These are phyloP conservation scores for Eudemis profundana DNA, from an alignment of 2,888 invertebrate genomes.

Conservation along the genomic window DNA sequence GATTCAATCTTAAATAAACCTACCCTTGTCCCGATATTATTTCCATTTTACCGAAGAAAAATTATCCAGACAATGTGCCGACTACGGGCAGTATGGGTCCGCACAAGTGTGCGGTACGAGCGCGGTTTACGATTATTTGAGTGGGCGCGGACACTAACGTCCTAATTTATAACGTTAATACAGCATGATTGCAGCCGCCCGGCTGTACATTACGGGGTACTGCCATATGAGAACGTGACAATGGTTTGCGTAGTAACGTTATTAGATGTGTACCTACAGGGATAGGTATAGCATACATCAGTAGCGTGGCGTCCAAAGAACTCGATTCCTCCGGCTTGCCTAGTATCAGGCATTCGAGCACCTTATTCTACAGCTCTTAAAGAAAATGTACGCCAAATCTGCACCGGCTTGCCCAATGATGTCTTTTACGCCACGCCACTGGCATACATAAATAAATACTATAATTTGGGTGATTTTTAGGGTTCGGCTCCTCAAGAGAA, in stretches of 20 bases:
- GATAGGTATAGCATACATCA: too few relatives aligned
- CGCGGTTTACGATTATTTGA: constrained; percentile 81
- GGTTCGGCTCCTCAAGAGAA: too few relatives aligned
- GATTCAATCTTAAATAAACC: constrained; percentile 16
- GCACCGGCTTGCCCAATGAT: too few relatives aligned
- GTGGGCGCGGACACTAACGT: constrained; percentile 75
- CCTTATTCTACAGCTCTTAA: too few relatives aligned
- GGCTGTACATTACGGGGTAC: constrained; percentile 51
- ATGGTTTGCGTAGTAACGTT: constrained; percentile 46
- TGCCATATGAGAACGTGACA: constrained; percentile 55
- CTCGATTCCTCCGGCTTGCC: too few relatives aligned
- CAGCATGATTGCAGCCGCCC: constrained; percentile 67
- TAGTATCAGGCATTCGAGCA: too few relatives aligned
- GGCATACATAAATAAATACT: too few relatives aligned
- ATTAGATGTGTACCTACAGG: not conserved
- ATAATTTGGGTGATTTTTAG: too few relatives aligned
- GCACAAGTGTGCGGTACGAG: constrained; percentile 76
- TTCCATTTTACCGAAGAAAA: constrained; percentile 51
- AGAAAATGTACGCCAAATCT: too few relatives aligned
- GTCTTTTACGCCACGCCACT: too few relatives aligned
- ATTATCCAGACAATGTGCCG: constrained; percentile 58
- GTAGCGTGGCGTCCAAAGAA: too few relatives aligned
- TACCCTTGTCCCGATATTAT: constrained; percentile 24
- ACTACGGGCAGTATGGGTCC: constrained; percentile 62
- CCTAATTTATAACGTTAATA: constrained; percentile 85